These are phyloP conservation scores for Xiphydria camelus DNA, from an alignment of 2,888 invertebrate species.

Conservation along the genomic window DNA sequence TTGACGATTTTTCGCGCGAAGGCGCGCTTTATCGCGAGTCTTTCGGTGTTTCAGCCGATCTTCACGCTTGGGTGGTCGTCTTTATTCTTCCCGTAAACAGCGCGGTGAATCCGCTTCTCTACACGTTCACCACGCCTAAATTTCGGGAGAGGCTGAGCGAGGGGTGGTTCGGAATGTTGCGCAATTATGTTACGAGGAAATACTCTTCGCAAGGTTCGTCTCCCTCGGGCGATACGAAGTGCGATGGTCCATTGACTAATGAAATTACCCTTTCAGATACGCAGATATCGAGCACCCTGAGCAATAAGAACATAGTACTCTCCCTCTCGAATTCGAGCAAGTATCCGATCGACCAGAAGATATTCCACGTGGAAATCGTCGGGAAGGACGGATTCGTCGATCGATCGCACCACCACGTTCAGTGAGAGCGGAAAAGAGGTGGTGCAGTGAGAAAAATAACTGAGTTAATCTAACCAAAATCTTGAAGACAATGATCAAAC, in stretches of 20 bases:
- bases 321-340: conserved; percentile 15
- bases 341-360: conserved; percentile 13
- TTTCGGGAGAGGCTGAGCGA: conserved; percentile 62
- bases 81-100: conserved; percentile 70
- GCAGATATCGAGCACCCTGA: conserved; percentile 21
- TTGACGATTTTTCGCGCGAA: too few species aligned
- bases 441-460: too few species aligned
- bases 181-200: conserved; percentile 32
- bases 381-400: conserved; percentile 2
- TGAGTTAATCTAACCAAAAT: too few species aligned
- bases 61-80: conserved; percentile 70
- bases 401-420: neutral
- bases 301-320: conserved; percentile 24
- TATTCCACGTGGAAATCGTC: conserved; percentile 6
- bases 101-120: conserved; percentile 68
- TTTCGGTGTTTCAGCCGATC: conserved; percentile 58
- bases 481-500: too few species aligned
- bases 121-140: conserved; percentile 71
- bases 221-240: too few species aligned
- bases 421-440: too few species aligned
- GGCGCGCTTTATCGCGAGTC: conserved; percentile 1
- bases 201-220: conserved; percentile 33
- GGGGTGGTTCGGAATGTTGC: conserved; percentile 40
- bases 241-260: too few species aligned
- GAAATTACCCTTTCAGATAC: conserved; percentile 26